A percentile compares a stretch with the other conserved stretches of the same genome.
Evolutionary conservation across 37 sponge, comb jelly and placozoan species (phyloP).

Genomic region (Cliona cf. orientalis): DNA sequence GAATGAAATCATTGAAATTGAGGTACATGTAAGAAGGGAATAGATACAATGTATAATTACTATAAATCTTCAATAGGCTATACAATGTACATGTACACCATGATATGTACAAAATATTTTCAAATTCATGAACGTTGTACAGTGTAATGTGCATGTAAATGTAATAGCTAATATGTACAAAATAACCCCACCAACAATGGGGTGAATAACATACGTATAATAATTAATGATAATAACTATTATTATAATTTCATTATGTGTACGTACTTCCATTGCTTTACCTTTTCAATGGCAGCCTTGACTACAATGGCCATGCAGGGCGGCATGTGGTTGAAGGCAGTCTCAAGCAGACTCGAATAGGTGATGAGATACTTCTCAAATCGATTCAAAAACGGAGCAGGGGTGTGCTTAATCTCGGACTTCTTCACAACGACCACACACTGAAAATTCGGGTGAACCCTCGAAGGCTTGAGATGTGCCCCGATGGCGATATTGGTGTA

Average conservation of each 20-base stretch:
- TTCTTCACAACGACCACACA: constrained; percentile 79
- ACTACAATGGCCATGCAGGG: constrained; percentile 57
- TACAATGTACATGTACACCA: too few relatives aligned
- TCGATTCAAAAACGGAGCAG: constrained; percentile 84
- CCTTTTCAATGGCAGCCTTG: constrained; percentile 41
- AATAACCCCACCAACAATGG: background rate
- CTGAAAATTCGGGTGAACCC: constrained; percentile 81
- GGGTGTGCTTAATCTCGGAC: constrained; percentile 69
- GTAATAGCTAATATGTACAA: background rate
- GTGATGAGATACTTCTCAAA: constrained; percentile 84
- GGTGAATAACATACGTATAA: background rate
- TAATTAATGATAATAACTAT: background rate
- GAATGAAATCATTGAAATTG: too few relatives aligned
- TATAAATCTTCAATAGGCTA: background rate
- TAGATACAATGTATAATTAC: too few relatives aligned
- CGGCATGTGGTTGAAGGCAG: constrained; percentile 41
- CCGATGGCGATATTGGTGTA: constrained; percentile 90
- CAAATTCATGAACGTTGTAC: background rate
- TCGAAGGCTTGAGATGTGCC: constrained; percentile 67
- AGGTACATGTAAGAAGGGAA: too few relatives aligned
- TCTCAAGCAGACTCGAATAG: constrained; percentile 55
- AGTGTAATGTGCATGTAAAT: background rate
- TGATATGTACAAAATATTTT: background rate
- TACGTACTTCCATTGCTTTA: too few relatives aligned
- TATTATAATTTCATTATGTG: background rate